Base-by-base conservation (phyloP, 2,113 vertebrate species). In the Alethe castanea region DNA sequence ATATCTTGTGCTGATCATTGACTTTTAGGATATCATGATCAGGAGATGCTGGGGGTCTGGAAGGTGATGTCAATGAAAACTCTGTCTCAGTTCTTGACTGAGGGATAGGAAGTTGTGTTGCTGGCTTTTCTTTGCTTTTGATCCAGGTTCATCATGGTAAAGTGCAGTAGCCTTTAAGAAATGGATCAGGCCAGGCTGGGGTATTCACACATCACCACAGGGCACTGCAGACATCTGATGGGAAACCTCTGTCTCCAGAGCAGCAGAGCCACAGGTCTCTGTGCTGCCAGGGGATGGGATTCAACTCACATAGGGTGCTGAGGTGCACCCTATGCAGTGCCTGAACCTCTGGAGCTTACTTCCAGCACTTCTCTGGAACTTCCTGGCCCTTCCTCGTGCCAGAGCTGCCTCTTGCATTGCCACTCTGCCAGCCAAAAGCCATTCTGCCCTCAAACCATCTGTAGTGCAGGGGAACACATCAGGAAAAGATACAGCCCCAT, bases 321-420 rank as follows among this genome's bases (percentile, higher is more conserved):
- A 20, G 22, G 19, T 3, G 6, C 48, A 6, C 44, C 28, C 54
- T 8, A 0, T 0, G 1, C 6, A 54, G 18, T 67, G 13, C 48
- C 66, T 52, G 33, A n/a, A 15, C 8, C 22, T 17, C 35, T 0
- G 1, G 20, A 60, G 60, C 53, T n/a, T 22, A 19, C 54, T 84
- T 42, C 38, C 1, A 0, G 2, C 19, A 6, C 5, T 79, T 33
- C 1, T 2, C 61, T 79, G 76, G 45, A 44, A 6, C 61, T 74
- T 65, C 40, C 74, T 0, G 2, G 26, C 36, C 76, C 24, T 54
- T 59, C 62, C 42, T 70, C 12, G 3, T 48, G 45, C 33, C 24
- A 8, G 62, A 1, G 2, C 44, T 52, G 60, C n/a, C 42, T 35
- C 61, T 44, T 52, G 52, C 23, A 2, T 6, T 67, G 67, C 67